Evolutionary conservation across 2,888 invertebrate species (phyloP).

Genomic region (Tubiluchus corallicola): DNA sequence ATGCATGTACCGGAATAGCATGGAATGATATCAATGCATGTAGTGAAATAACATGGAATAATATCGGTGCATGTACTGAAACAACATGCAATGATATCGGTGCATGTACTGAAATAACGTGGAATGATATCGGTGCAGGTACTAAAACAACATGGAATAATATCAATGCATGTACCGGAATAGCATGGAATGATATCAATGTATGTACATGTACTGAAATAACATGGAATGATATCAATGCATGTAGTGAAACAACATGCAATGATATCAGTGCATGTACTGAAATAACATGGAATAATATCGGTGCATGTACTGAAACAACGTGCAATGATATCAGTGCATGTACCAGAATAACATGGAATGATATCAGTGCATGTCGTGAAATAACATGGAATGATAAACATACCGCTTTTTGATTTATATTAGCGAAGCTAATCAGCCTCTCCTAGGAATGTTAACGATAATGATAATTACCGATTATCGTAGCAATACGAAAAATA

Average conservation of each 20-base stretch:
- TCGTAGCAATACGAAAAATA: no score
- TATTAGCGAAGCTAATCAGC: no score
- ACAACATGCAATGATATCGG: slow-evolving; percentile 37
- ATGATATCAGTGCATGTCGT: no score
- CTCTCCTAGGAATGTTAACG: no score
- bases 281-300: neutral
- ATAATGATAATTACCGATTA: no score
- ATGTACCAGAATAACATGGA: neutral
- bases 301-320: neutral
- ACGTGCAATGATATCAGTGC: neutral
- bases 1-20: no score
- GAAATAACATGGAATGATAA: no score
- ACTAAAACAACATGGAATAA: neutral
- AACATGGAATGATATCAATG: no score
- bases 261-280: neutral
- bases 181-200: no score
- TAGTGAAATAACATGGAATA: neutral
- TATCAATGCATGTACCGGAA: neutral
- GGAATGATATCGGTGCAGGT: neutral
- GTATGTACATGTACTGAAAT: no score
- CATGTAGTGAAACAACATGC: neutral
- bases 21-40: neutral
- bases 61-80: neutral
- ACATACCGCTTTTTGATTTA: no score
- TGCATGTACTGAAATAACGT: slow-evolving; percentile 50